Percentiles rank a stretch among this genome's conserved stretches.
These are phyloP conservation scores for Spea multiplicata DNA, from an alignment of 2,113 vertebrate species.

Conservation along the genomic window DNA sequence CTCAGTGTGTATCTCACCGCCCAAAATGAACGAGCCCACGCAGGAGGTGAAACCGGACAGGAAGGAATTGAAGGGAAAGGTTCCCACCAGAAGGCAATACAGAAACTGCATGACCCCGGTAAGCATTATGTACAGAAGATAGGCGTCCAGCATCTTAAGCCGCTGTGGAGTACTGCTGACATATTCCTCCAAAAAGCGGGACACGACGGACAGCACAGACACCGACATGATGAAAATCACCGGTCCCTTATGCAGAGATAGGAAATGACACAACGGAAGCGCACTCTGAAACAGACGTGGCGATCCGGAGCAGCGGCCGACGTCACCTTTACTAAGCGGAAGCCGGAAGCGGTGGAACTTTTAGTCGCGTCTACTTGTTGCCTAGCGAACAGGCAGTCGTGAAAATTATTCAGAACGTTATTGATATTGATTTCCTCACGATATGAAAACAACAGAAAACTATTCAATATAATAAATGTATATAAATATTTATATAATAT, in stretches of 20 bases:
- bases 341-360: background rate
- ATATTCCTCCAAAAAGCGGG: conserved; percentile 86
- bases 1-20: conserved; percentile 66
- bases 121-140: conserved; percentile 88
- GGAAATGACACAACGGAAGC: conserved; percentile 23
- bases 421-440: too few species aligned
- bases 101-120: conserved; percentile 93
- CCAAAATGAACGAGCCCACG: conserved; percentile 90
- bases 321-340: conserved; percentile 9
- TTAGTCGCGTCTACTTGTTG: too few species aligned
- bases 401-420: too few species aligned
- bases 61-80: conserved; percentile 97
- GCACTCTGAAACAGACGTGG: background rate
- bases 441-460: too few species aligned
- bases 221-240: conserved; percentile 73
- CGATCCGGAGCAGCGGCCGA: background rate
- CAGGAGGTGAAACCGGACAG: conserved; percentile 95
- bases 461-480: too few species aligned
- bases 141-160: conserved; percentile 89
- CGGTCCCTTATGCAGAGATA: conserved; percentile 34
- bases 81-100: conserved; percentile 91
- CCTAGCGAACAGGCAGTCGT: too few species aligned
- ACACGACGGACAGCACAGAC: conserved; percentile 81
- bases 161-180: conserved; percentile 78
- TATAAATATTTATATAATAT: too few species aligned